phyloP scores from a whole-genome alignment of 1,140 invertebrate genomes.

The Macrostomum lignano region DNA sequence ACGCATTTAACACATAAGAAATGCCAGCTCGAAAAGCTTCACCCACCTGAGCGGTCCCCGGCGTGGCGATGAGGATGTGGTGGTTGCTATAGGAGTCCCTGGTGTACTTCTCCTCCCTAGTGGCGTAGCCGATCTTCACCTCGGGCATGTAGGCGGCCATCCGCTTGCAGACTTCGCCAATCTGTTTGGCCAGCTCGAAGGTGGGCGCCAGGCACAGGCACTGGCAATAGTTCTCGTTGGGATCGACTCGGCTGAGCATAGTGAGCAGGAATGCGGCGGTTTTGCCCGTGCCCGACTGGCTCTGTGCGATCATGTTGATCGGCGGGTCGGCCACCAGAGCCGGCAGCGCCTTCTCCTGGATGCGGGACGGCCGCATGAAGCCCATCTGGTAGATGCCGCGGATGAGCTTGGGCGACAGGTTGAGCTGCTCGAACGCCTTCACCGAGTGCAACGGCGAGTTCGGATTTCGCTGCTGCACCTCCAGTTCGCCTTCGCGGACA shows the following conservation, averaged over 20 bases:
- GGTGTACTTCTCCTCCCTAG: no score
- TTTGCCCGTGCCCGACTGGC: slow-evolving; percentile 92
- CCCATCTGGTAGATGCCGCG: slow-evolving; percentile 84
- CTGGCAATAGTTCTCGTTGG: slow-evolving; percentile 35
- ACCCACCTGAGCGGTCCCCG: no score
- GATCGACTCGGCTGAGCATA: slow-evolving; percentile 71
- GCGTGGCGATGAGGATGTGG: slow-evolving; percentile 66
- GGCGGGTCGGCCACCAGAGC: slow-evolving; percentile 69
- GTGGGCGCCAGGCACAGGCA: slow-evolving; percentile 79
- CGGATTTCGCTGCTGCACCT: no score
- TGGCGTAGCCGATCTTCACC: slow-evolving; percentile 61
- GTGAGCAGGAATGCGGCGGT: slow-evolving; percentile 88
- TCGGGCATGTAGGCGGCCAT: slow-evolving; percentile 71
- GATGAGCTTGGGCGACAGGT: slow-evolving; percentile 40
- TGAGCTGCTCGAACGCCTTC: slow-evolving; percentile 1
- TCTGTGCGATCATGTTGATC: slow-evolving; percentile 91
- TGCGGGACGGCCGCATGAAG: slow-evolving; percentile 84
- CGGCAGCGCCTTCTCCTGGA: slow-evolving; percentile 79
- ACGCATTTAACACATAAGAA: no score
- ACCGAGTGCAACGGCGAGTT: slow-evolving; percentile 1
- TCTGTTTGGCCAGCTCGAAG: slow-evolving; percentile 58
- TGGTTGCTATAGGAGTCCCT: no score
- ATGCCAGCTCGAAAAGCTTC: no score
- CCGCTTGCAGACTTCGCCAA: slow-evolving; percentile 59
- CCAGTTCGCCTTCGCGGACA: no score